Evolutionary conservation across 2,888 invertebrate species (phyloP), one percentile per base, ranked within the genome.

Genomic region (Chesias legatella): DNA sequence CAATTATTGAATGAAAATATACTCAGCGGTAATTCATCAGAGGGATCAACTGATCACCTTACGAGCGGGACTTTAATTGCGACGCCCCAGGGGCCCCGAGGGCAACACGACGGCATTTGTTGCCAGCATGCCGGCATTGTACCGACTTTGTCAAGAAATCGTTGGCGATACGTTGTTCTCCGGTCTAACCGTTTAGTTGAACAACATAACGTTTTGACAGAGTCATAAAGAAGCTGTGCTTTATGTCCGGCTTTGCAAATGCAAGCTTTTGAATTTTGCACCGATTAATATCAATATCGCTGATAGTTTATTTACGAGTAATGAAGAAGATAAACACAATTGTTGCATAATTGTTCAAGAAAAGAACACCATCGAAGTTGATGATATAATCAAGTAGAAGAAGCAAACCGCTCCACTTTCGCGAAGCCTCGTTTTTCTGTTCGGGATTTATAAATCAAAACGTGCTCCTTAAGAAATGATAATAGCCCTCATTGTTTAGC

Each of bases 401-500:
- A n/a, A 40, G 33, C 40, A 43, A 40, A 31, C 26, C 33, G 27
- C 33, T 37, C 26, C 36, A 31, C 33, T 34, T 32, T 40, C 20
- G 31, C 37, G 11, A 25, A 33, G 36, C 17, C 26, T 33, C 25
- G 46, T 50, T 54, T 59, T 59, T 59, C 58, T 54, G 36, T 46
- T 38, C 35, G 34, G 50, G 44, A 55, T 60, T 55, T 65, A 67
- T 71, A 70, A 68, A 67, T 71, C 72, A 66, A 71, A 65, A 67
- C 70, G 70, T 72, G 71, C 65, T 58, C 61, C 55, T 60, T 65
- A 64, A 70, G 69, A 73, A 73, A 72, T 78, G 75, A 80, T 80
- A 77, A 79, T 78, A 71, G 73, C 73, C 67, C 67, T 78, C 78
- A 80, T 83, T 81, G 78, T 77, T 75, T 73, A 75, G 69, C 73